Percentiles rank a stretch among this genome's conserved stretches.
These are phyloP conservation scores for Xylota sylvarum DNA, from an alignment of 2,888 invertebrate genomes.

Conservation along the genomic window DNA sequence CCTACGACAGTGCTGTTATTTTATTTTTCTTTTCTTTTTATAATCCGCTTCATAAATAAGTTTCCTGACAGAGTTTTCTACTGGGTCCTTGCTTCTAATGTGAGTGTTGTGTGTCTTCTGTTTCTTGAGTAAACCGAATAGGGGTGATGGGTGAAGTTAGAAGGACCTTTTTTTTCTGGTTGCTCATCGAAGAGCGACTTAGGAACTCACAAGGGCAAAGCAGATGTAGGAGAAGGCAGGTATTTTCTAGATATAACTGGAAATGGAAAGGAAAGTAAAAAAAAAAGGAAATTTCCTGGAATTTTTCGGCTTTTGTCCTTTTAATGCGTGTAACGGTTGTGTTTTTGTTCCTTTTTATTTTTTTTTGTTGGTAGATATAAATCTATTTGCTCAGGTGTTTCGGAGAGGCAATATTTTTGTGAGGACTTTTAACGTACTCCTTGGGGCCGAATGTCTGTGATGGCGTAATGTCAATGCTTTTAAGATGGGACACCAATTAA, in stretches of 20 bases:
- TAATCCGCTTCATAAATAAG: conserved; percentile 57
- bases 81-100: conserved; percentile 9
- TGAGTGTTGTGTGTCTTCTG: background rate
- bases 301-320: conserved; percentile 26
- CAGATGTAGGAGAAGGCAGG: background rate
- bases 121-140: background rate
- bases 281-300: conserved; percentile 9
- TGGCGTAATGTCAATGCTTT: conserved; percentile 47
- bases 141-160: background rate
- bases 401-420: conserved; percentile 82
- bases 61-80: conserved; percentile 36
- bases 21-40: conserved; percentile 24
- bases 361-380: conserved; percentile 81
- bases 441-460: conserved; percentile 21
- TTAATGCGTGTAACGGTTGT: conserved; percentile 9
- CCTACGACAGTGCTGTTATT: background rate
- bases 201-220: background rate
- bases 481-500: conserved; percentile 45
- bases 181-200: conserved; percentile 16
- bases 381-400: conserved; percentile 84
- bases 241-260: conserved; percentile 23
- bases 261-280: too few species aligned
- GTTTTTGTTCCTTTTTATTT: conserved; percentile 58
- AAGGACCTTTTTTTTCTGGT: conserved; percentile 1
- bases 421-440: conserved; percentile 80